Base-by-base conservation (phyloP, 2,888 invertebrate genomes). In the Euproctis similis region DNA sequence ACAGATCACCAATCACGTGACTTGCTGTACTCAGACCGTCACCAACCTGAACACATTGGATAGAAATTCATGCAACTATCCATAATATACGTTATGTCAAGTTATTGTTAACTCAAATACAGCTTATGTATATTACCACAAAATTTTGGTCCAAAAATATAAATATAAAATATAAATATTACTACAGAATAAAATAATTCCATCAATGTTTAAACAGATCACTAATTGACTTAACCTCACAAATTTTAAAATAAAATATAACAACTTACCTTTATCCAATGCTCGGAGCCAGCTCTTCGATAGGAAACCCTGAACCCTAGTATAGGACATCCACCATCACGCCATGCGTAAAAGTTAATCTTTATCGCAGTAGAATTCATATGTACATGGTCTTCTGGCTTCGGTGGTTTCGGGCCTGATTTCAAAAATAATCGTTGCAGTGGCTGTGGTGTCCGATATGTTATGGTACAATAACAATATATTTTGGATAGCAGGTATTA, bases 281-380 rank as follows among this genome's bases (percentile, higher is more conserved):
- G 85, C 43, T 73, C 78, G 8, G 78, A 88, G 63, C 54, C 88
- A 26, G 88, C 76, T 39, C 86, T 81, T 23, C 89, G 84, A 53
- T 90, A 90, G 35, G 93, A 92, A 12, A 92, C 87, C 5, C 88
- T 86, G 58, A 92, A 92, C 35, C 91, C 90, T 1, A 88, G 85
- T 47, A 95, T 90, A 0, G 92, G 90, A 61, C 95, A 95, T 20
- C 93, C 93, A 1, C 92, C 91, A 50, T 91, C 91, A 10, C 91
- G 88, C 94, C 94, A 95, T 4, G 91, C 89, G 28, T 90, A 88
- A 39, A 95, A 85, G 57, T 92, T 91, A 9, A 95, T 84, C 27
- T 90, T 87, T 9, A 92, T 90, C 1, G 91, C 91, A 0, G 94
- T 93, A 0, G 91, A 88, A 61, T 94, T 95, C 37, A 91, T 86